Base-by-base conservation (phyloP, 2,113 vertebrate species). In the Corythornis madagascariensis region DNA sequence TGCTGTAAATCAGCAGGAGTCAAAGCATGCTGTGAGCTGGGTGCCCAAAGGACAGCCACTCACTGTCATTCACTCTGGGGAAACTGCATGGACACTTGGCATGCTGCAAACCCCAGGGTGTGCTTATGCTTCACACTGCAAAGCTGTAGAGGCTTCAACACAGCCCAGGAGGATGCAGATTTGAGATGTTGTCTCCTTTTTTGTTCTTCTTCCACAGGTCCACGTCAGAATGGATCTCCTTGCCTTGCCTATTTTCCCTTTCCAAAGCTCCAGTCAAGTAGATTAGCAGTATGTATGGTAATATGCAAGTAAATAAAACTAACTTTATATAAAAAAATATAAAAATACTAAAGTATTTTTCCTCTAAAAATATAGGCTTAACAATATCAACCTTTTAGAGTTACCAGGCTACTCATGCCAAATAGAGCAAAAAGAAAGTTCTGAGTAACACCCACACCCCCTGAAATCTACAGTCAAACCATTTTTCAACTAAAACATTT, bases 371-470 rank as follows among this genome's bases (percentile, higher is more conserved):
- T 2, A 5, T 25, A 20, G 19, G 40, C 12, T 45, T 61, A 61
- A 66, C 31, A 67, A 59, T 1, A 55, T 11, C 5, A 67, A n/a
- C 7, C 5, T 52, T 83, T 76, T 26, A 66, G 18, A 33, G 26
- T 29, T 48, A 40, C 31, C 21, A 80, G 33, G 56, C 25, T 19
- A 25, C 20, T 74, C 75, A 40, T 45, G 42, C 24, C 70, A 80
- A 81, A 81, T 2, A 42, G 18, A 64, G 42, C 53, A 63, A 69
- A 57, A 38, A 8, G 2, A 33, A 21, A 21, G 15, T 28, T 55
- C 31, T 13, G 22, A 38, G 22, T n/a, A 45, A 55, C 21, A 45
- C 4, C 9, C 29, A 4, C 24, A 0, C 19, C 3, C 4, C 3
- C 11, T 13, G 33, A 80, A 74, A 63, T 6, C 14, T 35, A 15